Base-by-base conservation (phyloP, 1,140 invertebrate species). In the Lanistes nyassanus region DNA sequence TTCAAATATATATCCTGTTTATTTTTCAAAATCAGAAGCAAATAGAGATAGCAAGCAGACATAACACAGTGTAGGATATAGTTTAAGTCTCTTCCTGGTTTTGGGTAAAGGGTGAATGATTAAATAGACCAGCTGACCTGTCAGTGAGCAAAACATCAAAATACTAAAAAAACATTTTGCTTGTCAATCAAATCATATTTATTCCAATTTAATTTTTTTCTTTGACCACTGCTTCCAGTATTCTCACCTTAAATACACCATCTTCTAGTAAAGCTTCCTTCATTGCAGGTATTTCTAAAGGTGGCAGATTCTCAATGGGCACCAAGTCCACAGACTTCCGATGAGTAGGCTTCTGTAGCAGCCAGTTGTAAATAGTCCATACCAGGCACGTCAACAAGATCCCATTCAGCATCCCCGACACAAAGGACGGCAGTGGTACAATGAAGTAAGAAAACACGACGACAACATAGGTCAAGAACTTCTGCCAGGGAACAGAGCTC, bases 321-420 rank as follows among this genome's bases (percentile, higher is more conserved):
- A 80, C 56, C 26, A 83, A 53, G 70, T 69, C 62, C 42, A 81
- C 64, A 39, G 76, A 74, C 65, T 81, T 77, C 75, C 39, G 79
- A 53, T 69, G 72, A 23, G 56, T 66, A 21, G 81, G 69, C 23
- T 84, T 81, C 66, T 81, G 55, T 11, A 67, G 82, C 6, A 85
- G 19, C 81, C 83, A 86, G 23, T 82, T 60, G 74, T 86, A 86
- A 0, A 81, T 29, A 19, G 66, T 55, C 79, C 84, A 83, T 19
- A 80, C 76, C 34, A 74, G 29, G 4, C 80, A 81, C 3, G 83
- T 74, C 16, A 88, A 21, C 13, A 85, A 51, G 34, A 72, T 51
- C 36, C 88, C 88, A 31, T 82, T 77, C 11, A 89, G 71, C 62
- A 88, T 64, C n/a, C 88, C 88, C 53, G 82, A 84, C 13, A 88